phyloP scores from a whole-genome alignment of 2,797 vertebrate species.

The Carduelis carduelis region DNA sequence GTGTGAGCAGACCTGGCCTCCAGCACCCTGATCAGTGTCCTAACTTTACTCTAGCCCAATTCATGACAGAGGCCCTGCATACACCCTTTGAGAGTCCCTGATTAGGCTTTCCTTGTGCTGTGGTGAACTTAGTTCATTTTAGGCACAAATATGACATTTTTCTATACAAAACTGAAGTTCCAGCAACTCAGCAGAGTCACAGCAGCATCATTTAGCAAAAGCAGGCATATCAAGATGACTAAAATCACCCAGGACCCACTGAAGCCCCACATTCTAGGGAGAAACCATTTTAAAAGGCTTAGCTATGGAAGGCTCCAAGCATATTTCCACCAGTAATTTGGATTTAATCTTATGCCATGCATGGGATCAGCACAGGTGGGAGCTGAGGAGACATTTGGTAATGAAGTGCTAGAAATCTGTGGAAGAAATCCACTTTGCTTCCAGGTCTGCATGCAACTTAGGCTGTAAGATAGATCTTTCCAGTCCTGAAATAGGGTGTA shows the following conservation, averaged over 20 bases:
- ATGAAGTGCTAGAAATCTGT: background rate
- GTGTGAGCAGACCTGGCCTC: background rate
- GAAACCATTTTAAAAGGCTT: background rate
- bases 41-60: background rate
- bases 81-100: background rate
- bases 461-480: background rate
- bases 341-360: background rate
- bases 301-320: background rate
- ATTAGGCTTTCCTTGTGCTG: background rate
- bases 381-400: background rate
- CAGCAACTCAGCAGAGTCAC: background rate
- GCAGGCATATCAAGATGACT: background rate
- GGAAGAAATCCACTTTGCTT: background rate
- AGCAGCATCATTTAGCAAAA: background rate
- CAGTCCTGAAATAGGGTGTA: background rate
- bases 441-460: background rate
- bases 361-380: background rate
- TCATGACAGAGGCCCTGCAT: fast-evolving
- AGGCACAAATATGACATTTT: background rate
- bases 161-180: background rate
- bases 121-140: background rate
- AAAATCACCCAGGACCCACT: background rate
- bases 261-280: background rate
- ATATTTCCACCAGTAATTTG: background rate
- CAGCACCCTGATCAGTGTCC: background rate